A percentile compares a stretch with the other conserved stretches of the same genome.
These are phyloP conservation scores for Tapirus terrestris DNA, from an alignment of 2,113 vertebrate genomes.

Conservation along the genomic window DNA sequence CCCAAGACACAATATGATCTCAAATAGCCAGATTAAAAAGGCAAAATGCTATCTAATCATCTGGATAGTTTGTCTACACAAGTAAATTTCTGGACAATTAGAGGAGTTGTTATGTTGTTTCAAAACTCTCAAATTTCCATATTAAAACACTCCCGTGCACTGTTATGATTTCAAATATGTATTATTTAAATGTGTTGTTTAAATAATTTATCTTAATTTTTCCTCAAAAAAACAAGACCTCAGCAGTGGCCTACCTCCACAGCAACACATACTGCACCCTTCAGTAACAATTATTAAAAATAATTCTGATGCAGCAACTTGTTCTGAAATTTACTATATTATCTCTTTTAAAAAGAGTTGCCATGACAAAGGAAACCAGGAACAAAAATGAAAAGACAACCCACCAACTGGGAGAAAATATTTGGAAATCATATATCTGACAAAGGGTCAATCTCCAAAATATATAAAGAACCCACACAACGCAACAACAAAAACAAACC, in stretches of 20 bases:
- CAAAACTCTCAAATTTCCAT: slow-evolving; percentile 5
- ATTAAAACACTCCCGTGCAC: neutral
- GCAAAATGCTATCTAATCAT: neutral
- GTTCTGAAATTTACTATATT: neutral
- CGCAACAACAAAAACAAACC: too few relatives aligned
- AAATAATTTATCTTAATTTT: neutral
- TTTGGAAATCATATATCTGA: too few relatives aligned
- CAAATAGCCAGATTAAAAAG: neutral
- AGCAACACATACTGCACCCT: neutral
- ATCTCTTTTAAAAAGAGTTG: neutral
- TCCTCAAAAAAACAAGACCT: neutral
- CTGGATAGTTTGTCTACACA: neutral
- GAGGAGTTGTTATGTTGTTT: neutral
- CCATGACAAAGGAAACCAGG: too few relatives aligned
- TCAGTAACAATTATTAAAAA: neutral
- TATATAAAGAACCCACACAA: too few relatives aligned
- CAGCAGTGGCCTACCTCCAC: neutral
- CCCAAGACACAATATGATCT: neutral
- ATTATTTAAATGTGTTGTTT: neutral
- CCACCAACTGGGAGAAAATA: too few relatives aligned
- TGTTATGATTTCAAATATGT: neutral
- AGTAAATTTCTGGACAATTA: neutral
- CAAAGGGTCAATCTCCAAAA: too few relatives aligned
- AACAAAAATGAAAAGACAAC: too few relatives aligned
- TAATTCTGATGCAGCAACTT: neutral